Percentiles rank a stretch among this genome's conserved stretches.
These are phyloP conservation scores for Cinara cedri DNA, from an alignment of 2,888 invertebrate species.

Conservation along the genomic window DNA sequence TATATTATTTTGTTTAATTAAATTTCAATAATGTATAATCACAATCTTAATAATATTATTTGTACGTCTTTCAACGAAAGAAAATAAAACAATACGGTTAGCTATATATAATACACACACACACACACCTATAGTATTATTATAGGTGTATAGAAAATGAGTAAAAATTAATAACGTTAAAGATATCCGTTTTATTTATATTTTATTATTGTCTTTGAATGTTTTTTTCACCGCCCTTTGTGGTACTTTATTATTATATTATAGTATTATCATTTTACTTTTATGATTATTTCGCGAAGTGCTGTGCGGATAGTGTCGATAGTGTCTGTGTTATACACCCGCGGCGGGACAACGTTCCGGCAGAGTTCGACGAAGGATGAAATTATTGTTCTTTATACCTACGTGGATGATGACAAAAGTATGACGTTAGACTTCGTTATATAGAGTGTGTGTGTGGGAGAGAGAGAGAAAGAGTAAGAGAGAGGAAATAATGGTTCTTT, in stretches of 20 bases:
- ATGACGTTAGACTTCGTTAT: too few species aligned
- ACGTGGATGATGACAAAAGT: too few species aligned
- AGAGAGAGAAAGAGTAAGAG: constrained; percentile 11
- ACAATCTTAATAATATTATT: not conserved
- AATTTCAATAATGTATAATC: not conserved
- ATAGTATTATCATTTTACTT: not conserved
- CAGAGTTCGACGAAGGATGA: constrained; percentile 26
- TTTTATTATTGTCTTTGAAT: too few species aligned
- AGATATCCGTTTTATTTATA: not conserved
- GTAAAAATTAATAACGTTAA: not conserved
- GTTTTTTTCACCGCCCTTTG: too few species aligned
- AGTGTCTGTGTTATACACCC: too few species aligned
- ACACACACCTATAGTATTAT: too few species aligned
- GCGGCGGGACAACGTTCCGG: not conserved
- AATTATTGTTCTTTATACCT: constrained; percentile 24
- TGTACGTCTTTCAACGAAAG: not conserved
- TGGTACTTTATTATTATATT: not conserved
- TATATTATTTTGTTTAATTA: constrained; percentile 15
- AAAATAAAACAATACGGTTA: too few species aligned
- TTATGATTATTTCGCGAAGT: constrained; percentile 33
- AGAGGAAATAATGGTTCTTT: constrained; percentile 18
- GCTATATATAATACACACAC: too few species aligned
- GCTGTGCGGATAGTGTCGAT: too few species aligned
- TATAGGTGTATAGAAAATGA: too few species aligned
- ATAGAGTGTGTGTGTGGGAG: not conserved